phyloP scores from a whole-genome alignment of 2,888 invertebrate genomes.

The Phaonia tiefii region DNA sequence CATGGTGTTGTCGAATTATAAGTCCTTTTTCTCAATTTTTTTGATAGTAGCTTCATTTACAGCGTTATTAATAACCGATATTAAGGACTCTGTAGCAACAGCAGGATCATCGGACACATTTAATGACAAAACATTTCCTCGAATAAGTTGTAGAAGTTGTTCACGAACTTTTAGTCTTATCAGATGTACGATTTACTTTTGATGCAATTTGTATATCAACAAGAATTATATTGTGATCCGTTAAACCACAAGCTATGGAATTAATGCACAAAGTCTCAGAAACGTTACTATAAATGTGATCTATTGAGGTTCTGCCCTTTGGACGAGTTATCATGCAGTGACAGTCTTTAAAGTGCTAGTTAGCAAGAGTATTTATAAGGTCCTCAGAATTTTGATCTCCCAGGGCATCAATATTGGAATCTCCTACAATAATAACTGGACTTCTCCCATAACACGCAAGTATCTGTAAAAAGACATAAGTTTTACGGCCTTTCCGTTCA shows the following conservation, averaged over 20 bases:
- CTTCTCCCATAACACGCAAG: too few species aligned
- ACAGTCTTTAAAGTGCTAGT: neutral
- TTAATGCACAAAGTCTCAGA: neutral
- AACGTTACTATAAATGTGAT: conserved; percentile 3
- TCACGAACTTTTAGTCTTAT: neutral
- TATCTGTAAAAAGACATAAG: too few species aligned
- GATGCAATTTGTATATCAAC: neutral
- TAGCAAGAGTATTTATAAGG: neutral
- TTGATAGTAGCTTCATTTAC: too few species aligned
- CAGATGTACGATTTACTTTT: neutral
- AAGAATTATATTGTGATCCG: neutral
- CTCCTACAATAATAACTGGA: too few species aligned
- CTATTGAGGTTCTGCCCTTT: neutral
- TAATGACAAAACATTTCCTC: neutral
- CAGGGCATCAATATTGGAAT: too few species aligned
- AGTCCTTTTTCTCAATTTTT: too few species aligned
- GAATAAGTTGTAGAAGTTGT: neutral
- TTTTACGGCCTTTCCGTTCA: too few species aligned
- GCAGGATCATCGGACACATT: neutral
- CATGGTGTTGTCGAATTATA: neutral
- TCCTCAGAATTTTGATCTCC: too few species aligned
- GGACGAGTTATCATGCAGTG: neutral
- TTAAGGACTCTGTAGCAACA: too few species aligned
- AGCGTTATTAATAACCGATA: neutral
- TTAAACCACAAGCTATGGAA: neutral